These are phyloP conservation scores for Pseudochirops corinnae DNA, from an alignment of 2,797 vertebrate species.

Conservation along the genomic window DNA sequence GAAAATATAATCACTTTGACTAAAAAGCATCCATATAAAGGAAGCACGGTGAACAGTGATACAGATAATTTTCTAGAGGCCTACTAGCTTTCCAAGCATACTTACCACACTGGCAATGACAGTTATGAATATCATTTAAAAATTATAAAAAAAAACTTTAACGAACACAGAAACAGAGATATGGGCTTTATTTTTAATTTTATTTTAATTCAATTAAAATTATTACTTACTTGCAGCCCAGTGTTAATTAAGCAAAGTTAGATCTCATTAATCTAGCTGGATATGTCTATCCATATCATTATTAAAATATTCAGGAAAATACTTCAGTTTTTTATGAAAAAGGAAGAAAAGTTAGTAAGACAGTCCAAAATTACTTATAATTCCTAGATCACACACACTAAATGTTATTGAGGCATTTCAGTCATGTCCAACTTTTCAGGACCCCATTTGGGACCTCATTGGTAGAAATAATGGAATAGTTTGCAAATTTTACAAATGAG, in stretches of 20 bases:
- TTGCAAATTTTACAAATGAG: not conserved
- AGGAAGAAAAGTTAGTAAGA: not conserved
- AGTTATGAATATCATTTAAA: not conserved
- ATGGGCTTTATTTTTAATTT: not conserved
- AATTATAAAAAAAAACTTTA: not conserved
- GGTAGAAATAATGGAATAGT: not conserved
- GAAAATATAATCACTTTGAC: not conserved
- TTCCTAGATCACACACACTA: not conserved
- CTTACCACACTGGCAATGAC: not conserved
- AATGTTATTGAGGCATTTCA: not conserved
- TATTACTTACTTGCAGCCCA: constrained; percentile 4
- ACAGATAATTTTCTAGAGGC: not conserved
- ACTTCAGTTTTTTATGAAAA: constrained; percentile 17
- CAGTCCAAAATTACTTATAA: not conserved
- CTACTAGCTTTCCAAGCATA: not conserved
- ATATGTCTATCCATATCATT: not conserved
- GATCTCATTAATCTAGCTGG: not conserved
- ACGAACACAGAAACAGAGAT: not conserved
- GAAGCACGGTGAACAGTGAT: accelerated
- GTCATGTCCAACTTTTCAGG: not conserved
- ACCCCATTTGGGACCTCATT: not conserved
- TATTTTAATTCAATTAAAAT: constrained; percentile 38
- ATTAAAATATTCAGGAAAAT: not conserved
- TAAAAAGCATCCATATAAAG: not conserved
- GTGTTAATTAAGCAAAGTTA: constrained; percentile 25